Conservation (phyloP, 2,888 invertebrate genomes). For the Cerastis rubricosa region DNA sequence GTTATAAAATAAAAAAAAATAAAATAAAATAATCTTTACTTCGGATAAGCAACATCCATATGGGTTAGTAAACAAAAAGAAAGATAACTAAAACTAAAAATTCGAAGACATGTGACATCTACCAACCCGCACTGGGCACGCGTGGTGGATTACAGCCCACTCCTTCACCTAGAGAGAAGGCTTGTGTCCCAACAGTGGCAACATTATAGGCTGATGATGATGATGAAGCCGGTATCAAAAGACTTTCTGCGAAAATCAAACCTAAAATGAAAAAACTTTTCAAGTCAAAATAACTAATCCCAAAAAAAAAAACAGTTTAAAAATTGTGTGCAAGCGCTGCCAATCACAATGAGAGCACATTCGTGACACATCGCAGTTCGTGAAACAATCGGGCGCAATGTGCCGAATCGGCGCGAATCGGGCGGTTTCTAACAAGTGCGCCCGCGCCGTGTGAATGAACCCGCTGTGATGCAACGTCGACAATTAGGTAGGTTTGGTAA, state of each 20-base stretch:
- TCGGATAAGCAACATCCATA: too few species aligned
- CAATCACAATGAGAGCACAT: slow-evolving; percentile 55
- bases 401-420: slow-evolving; percentile 69
- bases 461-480: slow-evolving; percentile 68
- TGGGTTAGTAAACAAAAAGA: too few species aligned
- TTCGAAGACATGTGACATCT: too few species aligned
- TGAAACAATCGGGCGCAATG: slow-evolving; percentile 68
- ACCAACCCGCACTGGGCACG: too few species aligned
- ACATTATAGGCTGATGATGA: too few species aligned
- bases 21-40: too few species aligned
- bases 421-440: slow-evolving; percentile 67
- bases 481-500: slow-evolving; percentile 67
- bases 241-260: not conserved
- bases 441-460: slow-evolving; percentile 70
- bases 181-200: too few species aligned
- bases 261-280: not conserved
- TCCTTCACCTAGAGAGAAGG: too few species aligned
- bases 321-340: slow-evolving; percentile 26
- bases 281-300: slow-evolving; percentile 3
- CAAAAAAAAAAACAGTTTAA: slow-evolving; percentile 2
- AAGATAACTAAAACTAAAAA: too few species aligned
- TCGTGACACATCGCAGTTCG: slow-evolving; percentile 66
- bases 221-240: not conserved
- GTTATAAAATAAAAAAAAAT: too few species aligned
- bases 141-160: too few species aligned